Evolutionary conservation across 1,140 invertebrate genomes (phyloP).

Genomic region (Brachionus koreanus): DNA sequence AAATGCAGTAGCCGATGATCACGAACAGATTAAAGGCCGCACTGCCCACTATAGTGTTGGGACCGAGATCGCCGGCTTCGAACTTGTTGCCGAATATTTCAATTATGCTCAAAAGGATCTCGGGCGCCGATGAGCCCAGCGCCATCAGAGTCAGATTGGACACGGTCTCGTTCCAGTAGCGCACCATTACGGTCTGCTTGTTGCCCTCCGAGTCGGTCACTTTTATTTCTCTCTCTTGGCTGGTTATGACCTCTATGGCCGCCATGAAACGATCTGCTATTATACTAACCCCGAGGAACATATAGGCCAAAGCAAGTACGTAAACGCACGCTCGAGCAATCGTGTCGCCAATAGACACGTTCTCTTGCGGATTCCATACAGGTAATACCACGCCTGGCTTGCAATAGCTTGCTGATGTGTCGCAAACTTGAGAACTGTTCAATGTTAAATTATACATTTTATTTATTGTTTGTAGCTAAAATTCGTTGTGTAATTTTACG

Average conservation of each 20-base stretch:
- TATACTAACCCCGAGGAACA: slow-evolving; percentile 97
- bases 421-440: background rate
- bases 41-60: slow-evolving; percentile 95
- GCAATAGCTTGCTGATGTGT: slow-evolving; percentile 48
- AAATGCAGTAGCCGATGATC: slow-evolving; percentile 92
- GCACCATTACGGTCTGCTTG: slow-evolving; percentile 74
- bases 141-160: slow-evolving; percentile 98
- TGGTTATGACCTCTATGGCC: slow-evolving; percentile 97
- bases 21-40: slow-evolving; percentile 98
- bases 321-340: slow-evolving; percentile 80
- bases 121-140: slow-evolving; percentile 94
- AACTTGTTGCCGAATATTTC: slow-evolving; percentile 76
- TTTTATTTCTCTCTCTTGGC: slow-evolving; percentile 83
- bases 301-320: slow-evolving; percentile 79
- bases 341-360: slow-evolving; percentile 66
- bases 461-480: background rate
- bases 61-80: slow-evolving; percentile 89
- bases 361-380: slow-evolving; percentile 66
- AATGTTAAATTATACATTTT: slow-evolving; percentile 5
- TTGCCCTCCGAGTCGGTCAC: slow-evolving; percentile 74
- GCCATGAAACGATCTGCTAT: slow-evolving; percentile 98
- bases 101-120: slow-evolving; percentile 92
- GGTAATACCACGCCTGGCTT: slow-evolving; percentile 54
- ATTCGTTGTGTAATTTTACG: background rate
- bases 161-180: slow-evolving; percentile 87